Base-by-base conservation (phyloP, 1,140 invertebrate species). In the Euschistus heros region DNA sequence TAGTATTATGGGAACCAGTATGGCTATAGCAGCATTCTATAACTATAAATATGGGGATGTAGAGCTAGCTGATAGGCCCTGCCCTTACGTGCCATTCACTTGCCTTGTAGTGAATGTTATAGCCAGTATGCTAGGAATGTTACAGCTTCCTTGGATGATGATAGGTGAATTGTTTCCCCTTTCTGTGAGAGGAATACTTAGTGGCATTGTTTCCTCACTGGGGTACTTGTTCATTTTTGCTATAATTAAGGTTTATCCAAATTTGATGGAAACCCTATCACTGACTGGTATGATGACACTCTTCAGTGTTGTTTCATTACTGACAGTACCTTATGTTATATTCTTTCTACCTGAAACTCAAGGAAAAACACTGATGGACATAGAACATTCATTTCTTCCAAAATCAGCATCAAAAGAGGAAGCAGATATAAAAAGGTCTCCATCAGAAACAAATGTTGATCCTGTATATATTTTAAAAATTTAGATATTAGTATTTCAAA, bases 341-440 rank as follows among this genome's bases (percentile, higher is more conserved):
- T 77, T 84, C 14, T 81, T 86, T 70, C 76, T 93, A 0, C 89
- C 89, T 0, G 91, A 94, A 75, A 94, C 91, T 0, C 86, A 87
- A 73, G 86, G 86, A 8, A 86, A 86, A 69, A 84, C 81, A 46
- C 75, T 91, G n/a, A 81, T 85, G 22, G 86, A 93, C 72, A 91
- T 93, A 37, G 86, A 87, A 75, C 79, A 68, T 50, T 65, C 63
- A 18, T 68, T 68, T 44, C 37, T 44, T 18, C 22, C 22, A 44
- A 26, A 47, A 42, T 17, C 5, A n/a, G 59, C n/a, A 22, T 22
- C n/a, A 1, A 61, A 61, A 61, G 30, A 61, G 18, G 30, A 61
- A 42, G 17, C 50, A 37, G 33, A 37, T 37, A 37, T 37, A 1
- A 37, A 37, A 13, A 37, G 33, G 33, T 37, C 33, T 37, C 18